Percentiles rank a stretch among this genome's conserved stretches.
phyloP scores from a whole-genome alignment of 2,113 vertebrate species.

The Monopterus albus region DNA sequence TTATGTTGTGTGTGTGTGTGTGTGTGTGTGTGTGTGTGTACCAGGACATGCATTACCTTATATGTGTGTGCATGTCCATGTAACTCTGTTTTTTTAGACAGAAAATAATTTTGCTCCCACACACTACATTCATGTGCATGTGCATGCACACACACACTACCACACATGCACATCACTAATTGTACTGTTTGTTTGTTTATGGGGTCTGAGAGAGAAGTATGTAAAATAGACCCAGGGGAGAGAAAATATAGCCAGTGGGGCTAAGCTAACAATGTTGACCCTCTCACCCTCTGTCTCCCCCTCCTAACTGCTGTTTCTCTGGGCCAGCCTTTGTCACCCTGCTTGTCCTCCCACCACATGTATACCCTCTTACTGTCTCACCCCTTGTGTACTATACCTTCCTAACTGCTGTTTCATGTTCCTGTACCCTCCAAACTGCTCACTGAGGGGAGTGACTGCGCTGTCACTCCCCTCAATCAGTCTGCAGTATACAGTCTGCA shows the following conservation, averaged over 20 bases:
- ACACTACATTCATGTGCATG: constrained; percentile 19
- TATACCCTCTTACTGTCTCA: no score
- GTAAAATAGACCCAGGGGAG: constrained; percentile 64
- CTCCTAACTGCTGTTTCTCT: background rate
- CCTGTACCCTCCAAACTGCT: no score
- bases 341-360: no score
- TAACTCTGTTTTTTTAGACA: constrained; percentile 29
- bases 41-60: constrained; percentile 20
- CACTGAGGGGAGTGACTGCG: no score
- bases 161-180: constrained; percentile 43
- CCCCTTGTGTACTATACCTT: no score
- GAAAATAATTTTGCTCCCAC: constrained; percentile 57
- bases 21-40: constrained; percentile 9
- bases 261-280: constrained; percentile 45
- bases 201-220: constrained; percentile 58
- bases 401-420: no score
- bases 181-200: constrained; percentile 62
- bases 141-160: constrained; percentile 17
- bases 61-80: constrained; percentile 11
- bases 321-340: background rate
- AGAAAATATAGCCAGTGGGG: constrained; percentile 36
- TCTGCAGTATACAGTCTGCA: no score
- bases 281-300: constrained; percentile 19
- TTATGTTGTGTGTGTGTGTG: constrained; percentile 43
- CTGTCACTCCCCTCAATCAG: no score